Conservation (phyloP, 2,888 invertebrate genomes). For the Synanthedon vespiformis region DNA sequence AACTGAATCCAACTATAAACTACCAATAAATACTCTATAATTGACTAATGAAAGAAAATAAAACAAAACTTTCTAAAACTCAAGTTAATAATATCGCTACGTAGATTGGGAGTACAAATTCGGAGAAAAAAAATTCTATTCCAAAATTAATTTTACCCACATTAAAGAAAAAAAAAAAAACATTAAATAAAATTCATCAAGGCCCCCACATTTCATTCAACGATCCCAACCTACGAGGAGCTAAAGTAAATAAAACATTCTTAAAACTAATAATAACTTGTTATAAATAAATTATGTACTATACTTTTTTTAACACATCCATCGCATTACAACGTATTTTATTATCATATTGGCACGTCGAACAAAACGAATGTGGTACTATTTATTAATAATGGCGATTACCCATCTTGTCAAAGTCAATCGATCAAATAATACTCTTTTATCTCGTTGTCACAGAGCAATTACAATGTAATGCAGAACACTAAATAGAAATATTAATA, state of each 20-base stretch:
- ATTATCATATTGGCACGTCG: neutral
- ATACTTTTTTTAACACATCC: conserved; percentile 2
- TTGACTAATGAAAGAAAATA: conserved; percentile 37
- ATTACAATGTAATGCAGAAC: too few species aligned
- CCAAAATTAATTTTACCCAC: too few species aligned
- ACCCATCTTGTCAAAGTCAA: too few species aligned
- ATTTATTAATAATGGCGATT: too few species aligned
- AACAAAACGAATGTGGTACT: too few species aligned
- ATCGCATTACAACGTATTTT: neutral
- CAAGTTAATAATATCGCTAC: conserved; percentile 9
- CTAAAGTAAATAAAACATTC: conserved; percentile 18
- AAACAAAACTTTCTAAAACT: conserved; percentile 9
- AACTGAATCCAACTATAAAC: conserved; percentile 28
- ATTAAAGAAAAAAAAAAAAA: too few species aligned
- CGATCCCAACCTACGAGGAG: conserved; percentile 8
- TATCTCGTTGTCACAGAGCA: too few species aligned
- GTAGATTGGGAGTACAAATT: conserved; percentile 25
- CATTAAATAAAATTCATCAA: too few species aligned
- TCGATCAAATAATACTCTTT: too few species aligned
- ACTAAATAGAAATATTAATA: too few species aligned
- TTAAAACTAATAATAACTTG: conserved; percentile 30
- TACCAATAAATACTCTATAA: conserved; percentile 38
- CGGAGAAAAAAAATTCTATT: too few species aligned
- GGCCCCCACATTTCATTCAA: too few species aligned
- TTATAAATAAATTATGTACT: conserved; percentile 25